Base-by-base conservation (phyloP, 1,140 invertebrate species). In the Apis cerana region DNA sequence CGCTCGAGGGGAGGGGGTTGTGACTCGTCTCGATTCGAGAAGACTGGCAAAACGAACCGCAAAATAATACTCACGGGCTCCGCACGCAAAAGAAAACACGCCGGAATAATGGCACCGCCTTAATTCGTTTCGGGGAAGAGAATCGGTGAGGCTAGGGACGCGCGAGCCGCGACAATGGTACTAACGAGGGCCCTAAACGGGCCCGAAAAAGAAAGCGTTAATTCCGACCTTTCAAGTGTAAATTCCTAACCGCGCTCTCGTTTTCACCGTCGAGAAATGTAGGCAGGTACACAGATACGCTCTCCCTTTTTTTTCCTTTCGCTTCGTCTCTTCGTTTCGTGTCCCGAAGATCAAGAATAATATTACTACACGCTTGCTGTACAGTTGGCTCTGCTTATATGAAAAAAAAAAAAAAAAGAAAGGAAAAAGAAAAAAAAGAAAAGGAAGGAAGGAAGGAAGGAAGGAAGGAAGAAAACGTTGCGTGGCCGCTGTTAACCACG, bases 211-310 rank as follows among this genome's bases (percentile, higher is more conserved):
- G 84, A 85, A 85, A 85, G 80, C 80, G 84, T 75, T 78, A 74
- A 85, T 85, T 83, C 54, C 62, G 65, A 85, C 76, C 82, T 85
- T 85, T 85, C 84, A 85, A 83, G 84, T 85, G 84, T 84, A 85
- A 85, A 85, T 85, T 83, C 71, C 27, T 67, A 52, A 74, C 69
- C 61, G 52, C 67, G 72, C 59, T 82, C 74, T 85, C 80, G 61
- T 82, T 82, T 82, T 61, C 78, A 74, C 64, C 10, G 33, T 12
- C 33, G 12, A 19, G 52, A 27, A 48, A 58, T 54, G 12, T 2
- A 56, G 78, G 48, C 59, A 70, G 61, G 12, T 64, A 64, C 72
- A 27, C 33, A 2, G 27, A 23, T 17, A 10, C 13, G 19, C n/a
- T 33, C 23, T 61, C 56, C 43, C 67, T 68, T 61, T 59, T 43